Conservation (phyloP, 2,797 vertebrate genomes). For the Coendou prehensilis region DNA sequence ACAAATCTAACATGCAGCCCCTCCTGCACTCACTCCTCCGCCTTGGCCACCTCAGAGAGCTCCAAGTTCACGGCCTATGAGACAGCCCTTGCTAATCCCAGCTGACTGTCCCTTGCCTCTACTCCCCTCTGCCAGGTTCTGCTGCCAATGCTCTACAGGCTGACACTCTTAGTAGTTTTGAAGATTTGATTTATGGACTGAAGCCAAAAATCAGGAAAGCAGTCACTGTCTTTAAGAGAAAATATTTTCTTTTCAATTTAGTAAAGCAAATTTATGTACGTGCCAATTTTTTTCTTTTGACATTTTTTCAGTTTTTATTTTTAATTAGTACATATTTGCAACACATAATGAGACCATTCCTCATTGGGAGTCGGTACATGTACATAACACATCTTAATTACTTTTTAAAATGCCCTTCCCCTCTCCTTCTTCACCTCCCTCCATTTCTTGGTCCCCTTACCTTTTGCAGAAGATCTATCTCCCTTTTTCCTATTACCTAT, state of each 20-base stretch:
- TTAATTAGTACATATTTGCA: neutral
- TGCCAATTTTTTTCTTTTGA: neutral
- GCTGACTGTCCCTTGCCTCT: neutral
- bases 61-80: neutral
- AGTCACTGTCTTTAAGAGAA: neutral
- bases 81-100: neutral
- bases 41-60: neutral
- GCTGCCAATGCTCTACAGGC: neutral
- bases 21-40: neutral
- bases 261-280: neutral
- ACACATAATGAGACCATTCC: neutral
- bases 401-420: neutral
- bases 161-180: neutral
- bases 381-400: neutral
- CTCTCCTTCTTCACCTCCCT: neutral
- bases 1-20: no score
- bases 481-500: neutral
- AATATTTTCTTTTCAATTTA: constrained; percentile 45
- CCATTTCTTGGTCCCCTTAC: neutral
- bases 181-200: constrained; percentile 37
- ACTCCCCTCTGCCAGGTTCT: neutral
- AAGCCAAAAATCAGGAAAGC: constrained; percentile 49
- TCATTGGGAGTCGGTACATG: neutral
- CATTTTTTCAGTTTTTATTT: neutral
- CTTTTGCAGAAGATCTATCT: neutral